Percentiles rank a stretch among this genome's conserved stretches.
Conservation (phyloP, 2,113 vertebrate genomes). For the Brachypteracias leptosomus region DNA sequence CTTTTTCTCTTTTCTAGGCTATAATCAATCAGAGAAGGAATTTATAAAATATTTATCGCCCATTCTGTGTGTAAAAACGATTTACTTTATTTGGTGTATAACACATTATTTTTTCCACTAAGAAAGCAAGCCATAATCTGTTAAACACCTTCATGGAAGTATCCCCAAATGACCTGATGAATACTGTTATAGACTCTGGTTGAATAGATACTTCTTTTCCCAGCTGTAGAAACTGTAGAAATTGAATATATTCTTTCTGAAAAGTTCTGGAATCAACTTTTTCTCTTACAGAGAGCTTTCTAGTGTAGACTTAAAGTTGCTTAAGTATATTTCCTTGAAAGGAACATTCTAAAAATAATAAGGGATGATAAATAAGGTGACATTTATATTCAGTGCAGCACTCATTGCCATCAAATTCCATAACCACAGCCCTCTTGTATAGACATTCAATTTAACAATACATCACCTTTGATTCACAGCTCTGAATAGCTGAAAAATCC, state of each 20-base stretch:
- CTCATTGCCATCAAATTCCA: constrained; percentile 1
- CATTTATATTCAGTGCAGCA: constrained; percentile 17
- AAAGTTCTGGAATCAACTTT: not conserved
- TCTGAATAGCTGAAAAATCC: constrained; percentile 21
- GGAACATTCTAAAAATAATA: constrained; percentile 36
- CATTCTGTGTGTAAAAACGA: not conserved
- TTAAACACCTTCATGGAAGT: not conserved
- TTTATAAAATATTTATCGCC: not conserved
- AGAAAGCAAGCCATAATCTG: not conserved
- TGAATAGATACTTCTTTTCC: not conserved
- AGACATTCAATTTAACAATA: constrained; percentile 20
- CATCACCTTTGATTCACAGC: constrained; percentile 25
- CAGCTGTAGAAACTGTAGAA: not conserved
- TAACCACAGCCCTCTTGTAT: not conserved
- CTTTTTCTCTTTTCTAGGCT: not conserved
- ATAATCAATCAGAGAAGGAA: not conserved
- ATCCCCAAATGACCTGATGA: not conserved
- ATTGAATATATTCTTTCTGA: not conserved
- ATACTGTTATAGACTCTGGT: not conserved
- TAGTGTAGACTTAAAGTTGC: not conserved
- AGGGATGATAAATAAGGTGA: constrained; percentile 48
- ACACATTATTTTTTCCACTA: not conserved
- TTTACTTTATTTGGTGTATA: not conserved
- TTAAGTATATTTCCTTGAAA: constrained; percentile 17
- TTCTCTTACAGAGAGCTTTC: not conserved